Evolutionary conservation across 1,140 invertebrate species (phyloP).

Genomic region (Brachionus asplanchnoidis): DNA sequence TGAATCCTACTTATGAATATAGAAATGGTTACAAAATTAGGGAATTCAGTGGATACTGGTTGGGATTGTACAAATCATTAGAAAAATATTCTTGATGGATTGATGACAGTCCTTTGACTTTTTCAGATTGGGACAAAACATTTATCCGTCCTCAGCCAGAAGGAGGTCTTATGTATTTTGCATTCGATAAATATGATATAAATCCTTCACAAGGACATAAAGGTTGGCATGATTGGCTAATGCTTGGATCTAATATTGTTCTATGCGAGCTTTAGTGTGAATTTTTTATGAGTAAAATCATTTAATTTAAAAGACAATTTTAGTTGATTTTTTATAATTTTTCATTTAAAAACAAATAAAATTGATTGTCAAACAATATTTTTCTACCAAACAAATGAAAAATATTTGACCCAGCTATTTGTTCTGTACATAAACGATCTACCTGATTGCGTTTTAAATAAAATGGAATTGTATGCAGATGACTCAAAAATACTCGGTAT

Average conservation of each 20-base stretch:
- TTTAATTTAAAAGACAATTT: neutral
- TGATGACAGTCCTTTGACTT: neutral
- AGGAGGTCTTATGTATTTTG: neutral
- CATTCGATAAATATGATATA: neutral
- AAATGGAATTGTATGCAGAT: too few relatives aligned
- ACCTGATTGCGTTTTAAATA: too few relatives aligned
- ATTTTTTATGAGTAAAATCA: neutral
- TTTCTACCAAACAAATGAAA: too few relatives aligned
- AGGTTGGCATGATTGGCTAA: neutral
- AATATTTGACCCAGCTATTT: too few relatives aligned
- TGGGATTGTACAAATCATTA: neutral
- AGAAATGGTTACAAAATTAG: neutral
- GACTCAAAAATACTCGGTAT: too few relatives aligned
- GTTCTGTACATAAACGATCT: too few relatives aligned
- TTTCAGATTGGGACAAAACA: neutral
- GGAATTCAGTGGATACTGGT: neutral
- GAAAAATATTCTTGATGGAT: neutral
- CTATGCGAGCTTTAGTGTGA: neutral
- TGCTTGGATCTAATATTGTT: neutral
- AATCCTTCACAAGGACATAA: neutral
- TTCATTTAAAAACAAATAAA: too few relatives aligned
- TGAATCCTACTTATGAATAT: neutral
- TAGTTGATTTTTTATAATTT: too few relatives aligned
- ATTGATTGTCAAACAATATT: too few relatives aligned
- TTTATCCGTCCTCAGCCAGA: neutral